Base-by-base conservation (phyloP, 2,797 vertebrate genomes). In the Enteromius trimaculatus region DNA sequence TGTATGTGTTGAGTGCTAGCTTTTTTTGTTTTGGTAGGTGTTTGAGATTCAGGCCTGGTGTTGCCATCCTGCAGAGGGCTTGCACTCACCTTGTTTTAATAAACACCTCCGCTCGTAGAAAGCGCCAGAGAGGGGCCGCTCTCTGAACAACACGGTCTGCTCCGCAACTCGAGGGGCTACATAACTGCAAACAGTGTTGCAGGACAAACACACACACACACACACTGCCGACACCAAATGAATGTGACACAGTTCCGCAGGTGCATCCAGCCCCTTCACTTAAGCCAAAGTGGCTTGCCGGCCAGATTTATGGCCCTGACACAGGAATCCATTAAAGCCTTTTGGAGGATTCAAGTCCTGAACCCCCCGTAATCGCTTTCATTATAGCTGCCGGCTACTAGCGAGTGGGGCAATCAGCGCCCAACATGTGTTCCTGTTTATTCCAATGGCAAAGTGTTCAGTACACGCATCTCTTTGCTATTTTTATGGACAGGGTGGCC, bases 321-420 rank as follows among this genome's bases (percentile, higher is more conserved):
- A 95, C 95, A 95, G 92, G 93, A 95, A 96, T 94, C 95, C 94
- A 96, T 96, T 96, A 96, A 95, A 95, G 89, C 91, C 93, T 95
- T 94, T 94, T 94, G 85, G 92, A 93, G 91, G 93, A 94, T 92
- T 90, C 88, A 89, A 89, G 93, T 88, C 92, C 92, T 88, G 93
- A 93, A 90, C 93, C 92, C 92, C 93, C 92, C 93, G 90, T 93
- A 93, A 93, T 94, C 80, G 1, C 91, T 94, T 96, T 95, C 95
- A 95, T 95, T 95, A 94, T 91, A 90, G 91, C 92, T 95, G 86
- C 91, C 85, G 94, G 93, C 94, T 93, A 93, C 91, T 93, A 92
- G 88, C 85, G 88, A 83, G 89, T 87, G 7, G 90, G 88, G 92
- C 92, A 93, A 93, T 93, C 92, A 92, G 89, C 85, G 86, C 90